Evolutionary conservation across 2,113 vertebrate species (phyloP).

Genomic region (Nannospalax galili): DNA sequence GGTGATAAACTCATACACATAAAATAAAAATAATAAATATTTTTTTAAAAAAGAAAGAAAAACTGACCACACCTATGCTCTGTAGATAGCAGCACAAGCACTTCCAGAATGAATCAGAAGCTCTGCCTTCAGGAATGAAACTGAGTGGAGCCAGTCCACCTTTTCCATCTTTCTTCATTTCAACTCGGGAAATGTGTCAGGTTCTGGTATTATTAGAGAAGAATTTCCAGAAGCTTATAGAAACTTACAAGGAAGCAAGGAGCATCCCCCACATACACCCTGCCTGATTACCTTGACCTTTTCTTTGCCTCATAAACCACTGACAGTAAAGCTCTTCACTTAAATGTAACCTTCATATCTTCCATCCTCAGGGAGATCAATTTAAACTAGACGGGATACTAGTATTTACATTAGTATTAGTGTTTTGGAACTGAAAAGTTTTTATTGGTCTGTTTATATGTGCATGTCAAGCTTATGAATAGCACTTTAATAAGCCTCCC

Average conservation of each 20-base stretch:
- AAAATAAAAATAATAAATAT: too few relatives aligned
- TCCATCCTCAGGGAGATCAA: neutral
- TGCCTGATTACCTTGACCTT: neutral
- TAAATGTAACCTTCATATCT: neutral
- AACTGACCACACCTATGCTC: neutral
- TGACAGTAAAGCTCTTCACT: neutral
- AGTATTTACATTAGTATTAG: too few relatives aligned
- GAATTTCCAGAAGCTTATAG: neutral
- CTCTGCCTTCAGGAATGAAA: neutral
- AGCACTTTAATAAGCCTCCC: constrained; percentile 2
- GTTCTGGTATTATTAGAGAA: constrained; percentile 4
- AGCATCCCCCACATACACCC: neutral
- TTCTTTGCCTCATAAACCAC: constrained; percentile 11
- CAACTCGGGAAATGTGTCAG: neutral
- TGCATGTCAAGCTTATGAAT: neutral
- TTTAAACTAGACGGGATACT: neutral
- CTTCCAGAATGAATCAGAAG: neutral
- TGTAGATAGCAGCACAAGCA: neutral
- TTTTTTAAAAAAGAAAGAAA: too few relatives aligned
- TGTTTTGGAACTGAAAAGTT: neutral
- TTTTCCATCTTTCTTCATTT: neutral
- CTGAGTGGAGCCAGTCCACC: neutral
- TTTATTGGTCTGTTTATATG: neutral
- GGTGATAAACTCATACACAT: too few relatives aligned
- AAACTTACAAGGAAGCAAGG: neutral